Conservation (phyloP, 2,113 vertebrate species). For the Polyodon spathula region DNA sequence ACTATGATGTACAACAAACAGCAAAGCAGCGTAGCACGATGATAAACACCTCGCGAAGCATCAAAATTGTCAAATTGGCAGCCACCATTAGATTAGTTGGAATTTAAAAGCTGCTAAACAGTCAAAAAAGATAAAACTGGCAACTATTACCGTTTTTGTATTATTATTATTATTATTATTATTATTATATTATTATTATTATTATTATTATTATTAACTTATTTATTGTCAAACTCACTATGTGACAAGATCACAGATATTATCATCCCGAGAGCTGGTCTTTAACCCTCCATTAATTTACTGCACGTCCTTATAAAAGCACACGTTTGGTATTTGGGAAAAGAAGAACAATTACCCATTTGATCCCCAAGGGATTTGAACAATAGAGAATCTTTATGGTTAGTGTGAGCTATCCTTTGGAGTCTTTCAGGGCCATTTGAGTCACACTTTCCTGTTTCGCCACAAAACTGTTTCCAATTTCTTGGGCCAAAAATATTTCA, state of each 20-base stretch:
- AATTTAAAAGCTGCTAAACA: too few relatives aligned
- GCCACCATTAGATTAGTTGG: too few relatives aligned
- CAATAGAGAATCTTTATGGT: slow-evolving; percentile 11
- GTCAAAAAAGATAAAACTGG: too few relatives aligned
- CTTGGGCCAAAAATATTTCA: slow-evolving; percentile 5
- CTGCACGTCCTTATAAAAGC: background rate
- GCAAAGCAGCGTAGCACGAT: too few relatives aligned
- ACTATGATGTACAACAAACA: too few relatives aligned
- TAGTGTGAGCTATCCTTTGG: slow-evolving; percentile 14
- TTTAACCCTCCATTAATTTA: background rate
- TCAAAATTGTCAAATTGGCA: too few relatives aligned
- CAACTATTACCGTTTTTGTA: too few relatives aligned
- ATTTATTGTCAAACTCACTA: too few relatives aligned
- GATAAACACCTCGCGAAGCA: too few relatives aligned
- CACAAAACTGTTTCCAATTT: slow-evolving; percentile 14
- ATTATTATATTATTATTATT: too few relatives aligned
- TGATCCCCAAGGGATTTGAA: slow-evolving; percentile 5
- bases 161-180: too few relatives aligned
- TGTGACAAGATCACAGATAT: background rate
- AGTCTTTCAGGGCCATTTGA: slow-evolving; percentile 11
- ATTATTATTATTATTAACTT: too few relatives aligned
- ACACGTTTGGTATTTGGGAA: background rate
- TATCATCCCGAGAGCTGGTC: background rate
- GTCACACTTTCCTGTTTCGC: slow-evolving; percentile 20
- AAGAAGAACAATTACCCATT: background rate